A percentile compares a stretch with the other conserved stretches of the same genome.
Conservation (phyloP, 2,797 vertebrate species). For the Epinephelus awoara region DNA sequence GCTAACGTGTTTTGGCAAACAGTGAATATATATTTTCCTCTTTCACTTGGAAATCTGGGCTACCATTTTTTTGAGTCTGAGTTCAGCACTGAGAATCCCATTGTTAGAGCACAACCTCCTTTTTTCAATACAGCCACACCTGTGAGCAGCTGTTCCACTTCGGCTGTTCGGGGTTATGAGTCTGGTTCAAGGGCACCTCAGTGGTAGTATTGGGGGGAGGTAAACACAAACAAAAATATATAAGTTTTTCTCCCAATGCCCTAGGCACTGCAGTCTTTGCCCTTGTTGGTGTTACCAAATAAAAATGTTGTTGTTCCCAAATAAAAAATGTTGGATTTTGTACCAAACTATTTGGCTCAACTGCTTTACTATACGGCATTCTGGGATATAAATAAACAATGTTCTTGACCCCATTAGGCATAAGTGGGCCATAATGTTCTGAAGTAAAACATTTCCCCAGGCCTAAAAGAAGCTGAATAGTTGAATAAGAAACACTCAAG, state of each 20-base stretch:
- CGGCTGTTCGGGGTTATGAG: background rate
- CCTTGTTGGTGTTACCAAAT: background rate
- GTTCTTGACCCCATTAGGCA: conserved; percentile 25
- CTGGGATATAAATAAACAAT: conserved; percentile 26
- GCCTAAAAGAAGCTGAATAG: conserved; percentile 8
- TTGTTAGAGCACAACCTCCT: too few relatives aligned
- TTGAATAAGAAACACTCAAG: conserved; percentile 16
- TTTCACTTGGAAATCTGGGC: too few relatives aligned
- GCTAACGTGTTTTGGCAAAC: too few relatives aligned
- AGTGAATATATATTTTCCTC: too few relatives aligned
- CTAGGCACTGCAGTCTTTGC: too few relatives aligned
- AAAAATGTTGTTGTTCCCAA: background rate
- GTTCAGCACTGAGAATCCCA: too few relatives aligned
- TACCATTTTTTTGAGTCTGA: too few relatives aligned
- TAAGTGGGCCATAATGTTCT: conserved; percentile 34
- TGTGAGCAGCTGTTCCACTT: background rate
- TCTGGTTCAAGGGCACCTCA: conserved; percentile 1
- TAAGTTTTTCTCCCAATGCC: background rate
- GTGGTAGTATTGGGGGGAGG: background rate
- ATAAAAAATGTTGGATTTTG: background rate
- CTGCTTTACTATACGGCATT: conserved; percentile 6
- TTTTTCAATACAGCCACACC: too few relatives aligned
- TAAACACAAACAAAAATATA: background rate
- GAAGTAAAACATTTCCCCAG: conserved; percentile 34
- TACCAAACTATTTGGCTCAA: background rate